Evolutionary conservation across 2,113 vertebrate species (phyloP).

Genomic region (Pseudorectes ferrugineus): DNA sequence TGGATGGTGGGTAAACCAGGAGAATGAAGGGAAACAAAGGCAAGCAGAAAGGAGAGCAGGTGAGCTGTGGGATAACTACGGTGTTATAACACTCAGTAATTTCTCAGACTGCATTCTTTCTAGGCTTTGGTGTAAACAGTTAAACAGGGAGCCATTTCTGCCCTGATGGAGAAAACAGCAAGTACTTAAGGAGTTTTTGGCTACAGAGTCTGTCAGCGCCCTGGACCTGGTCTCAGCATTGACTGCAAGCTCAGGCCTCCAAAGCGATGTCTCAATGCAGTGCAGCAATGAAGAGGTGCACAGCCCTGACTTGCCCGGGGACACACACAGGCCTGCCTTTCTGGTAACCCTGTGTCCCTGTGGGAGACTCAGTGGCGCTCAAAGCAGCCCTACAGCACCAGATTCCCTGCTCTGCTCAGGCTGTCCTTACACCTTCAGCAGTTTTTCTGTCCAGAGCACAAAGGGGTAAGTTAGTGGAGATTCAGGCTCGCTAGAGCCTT

Average conservation of each 20-base stretch:
- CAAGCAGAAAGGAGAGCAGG: background rate
- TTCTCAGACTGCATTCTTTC: background rate
- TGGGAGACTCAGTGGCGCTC: background rate
- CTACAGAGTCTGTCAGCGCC: background rate
- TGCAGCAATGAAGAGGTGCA: rapidly evolving
- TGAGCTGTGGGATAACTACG: background rate
- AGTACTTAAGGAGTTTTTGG: background rate
- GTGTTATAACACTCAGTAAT: background rate
- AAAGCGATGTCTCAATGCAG: background rate
- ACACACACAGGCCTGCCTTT: background rate
- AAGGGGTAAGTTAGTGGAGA: background rate
- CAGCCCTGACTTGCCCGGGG: background rate
- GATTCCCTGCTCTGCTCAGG: background rate
- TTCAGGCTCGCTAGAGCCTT: background rate
- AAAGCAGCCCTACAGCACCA: background rate
- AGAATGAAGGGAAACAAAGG: background rate
- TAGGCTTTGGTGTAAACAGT: conserved; percentile 31
- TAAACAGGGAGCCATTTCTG: conserved; percentile 32
- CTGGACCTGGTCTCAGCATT: background rate
- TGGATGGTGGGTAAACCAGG: background rate
- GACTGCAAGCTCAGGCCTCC: background rate
- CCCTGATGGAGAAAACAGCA: conserved; percentile 53
- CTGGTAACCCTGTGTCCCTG: background rate
- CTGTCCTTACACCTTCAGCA: background rate
- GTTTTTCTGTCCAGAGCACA: background rate